Evolutionary conservation across 2,888 invertebrate genomes (phyloP).

Genomic region (Idaea dimidiata): DNA sequence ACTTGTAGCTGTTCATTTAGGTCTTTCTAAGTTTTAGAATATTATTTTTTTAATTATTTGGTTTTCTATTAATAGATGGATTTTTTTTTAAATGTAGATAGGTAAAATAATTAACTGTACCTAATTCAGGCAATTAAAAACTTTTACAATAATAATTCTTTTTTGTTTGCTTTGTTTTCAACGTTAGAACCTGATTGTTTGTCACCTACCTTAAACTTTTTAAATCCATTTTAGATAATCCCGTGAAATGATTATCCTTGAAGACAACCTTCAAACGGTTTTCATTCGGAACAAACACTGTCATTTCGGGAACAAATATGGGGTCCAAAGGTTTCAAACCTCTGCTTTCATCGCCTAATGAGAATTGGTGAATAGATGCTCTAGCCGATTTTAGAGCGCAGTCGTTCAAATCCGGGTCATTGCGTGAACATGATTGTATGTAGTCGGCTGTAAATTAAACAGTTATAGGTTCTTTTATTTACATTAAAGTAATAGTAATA

Average conservation of each 20-base stretch:
- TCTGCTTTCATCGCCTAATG: slow-evolving; percentile 48
- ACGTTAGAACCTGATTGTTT: not conserved
- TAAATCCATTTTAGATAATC: slow-evolving; percentile 50
- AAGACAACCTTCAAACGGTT: slow-evolving; percentile 55
- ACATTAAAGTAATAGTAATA: too few relatives aligned
- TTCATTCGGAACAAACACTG: slow-evolving; percentile 54
- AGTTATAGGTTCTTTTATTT: not conserved
- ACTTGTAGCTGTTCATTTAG: too few relatives aligned
- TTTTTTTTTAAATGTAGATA: not conserved
- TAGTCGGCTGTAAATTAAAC: slow-evolving; percentile 46
- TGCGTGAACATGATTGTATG: slow-evolving; percentile 55
- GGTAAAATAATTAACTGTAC: too few relatives aligned
- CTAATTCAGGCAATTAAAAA: not conserved
- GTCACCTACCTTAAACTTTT: slow-evolving; percentile 45
- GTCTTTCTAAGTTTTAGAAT: too few relatives aligned
- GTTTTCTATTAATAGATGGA: too few relatives aligned
- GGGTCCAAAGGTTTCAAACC: slow-evolving; percentile 53
- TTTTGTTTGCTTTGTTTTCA: too few relatives aligned
- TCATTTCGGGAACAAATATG: slow-evolving; percentile 53
- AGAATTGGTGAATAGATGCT: slow-evolving; percentile 50
- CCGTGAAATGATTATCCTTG: slow-evolving; percentile 56
- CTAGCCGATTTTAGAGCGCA: slow-evolving; percentile 55
- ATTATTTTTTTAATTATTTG: too few relatives aligned
- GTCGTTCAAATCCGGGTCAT: slow-evolving; percentile 56
- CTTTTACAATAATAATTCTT: not conserved